phyloP scores from a whole-genome alignment of 2,888 invertebrate species.

The Dicyrtoma fusca region DNA sequence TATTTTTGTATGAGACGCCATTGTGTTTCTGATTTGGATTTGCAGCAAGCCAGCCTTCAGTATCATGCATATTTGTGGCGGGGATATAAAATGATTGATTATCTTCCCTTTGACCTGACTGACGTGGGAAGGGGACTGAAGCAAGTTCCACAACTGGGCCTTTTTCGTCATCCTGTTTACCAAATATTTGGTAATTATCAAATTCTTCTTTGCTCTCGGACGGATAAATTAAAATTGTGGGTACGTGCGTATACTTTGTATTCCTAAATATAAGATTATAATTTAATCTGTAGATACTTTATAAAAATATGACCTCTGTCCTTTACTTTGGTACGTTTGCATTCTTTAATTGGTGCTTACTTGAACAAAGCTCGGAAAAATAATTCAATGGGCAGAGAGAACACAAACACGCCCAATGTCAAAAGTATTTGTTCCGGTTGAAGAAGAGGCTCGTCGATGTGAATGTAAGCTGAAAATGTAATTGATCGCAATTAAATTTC shows the following conservation, averaged over 20 bases:
- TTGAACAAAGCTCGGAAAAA: not conserved
- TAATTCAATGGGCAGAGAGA: not conserved
- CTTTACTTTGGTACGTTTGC: too few relatives aligned
- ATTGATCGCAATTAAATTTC: too few relatives aligned
- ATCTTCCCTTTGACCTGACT: constrained; percentile 3
- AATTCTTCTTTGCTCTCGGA: not conserved
- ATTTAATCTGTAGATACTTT: too few relatives aligned
- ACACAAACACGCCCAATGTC: not conserved
- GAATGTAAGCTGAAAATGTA: not conserved
- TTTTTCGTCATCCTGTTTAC: constrained; percentile 1
- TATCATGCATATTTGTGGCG: not conserved
- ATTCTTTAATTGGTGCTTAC: not conserved
- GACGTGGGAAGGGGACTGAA: not conserved
- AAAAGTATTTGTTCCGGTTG: not conserved
- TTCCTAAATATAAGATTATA: too few relatives aligned
- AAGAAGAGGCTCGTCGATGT: not conserved
- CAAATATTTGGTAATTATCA: constrained; percentile 26
- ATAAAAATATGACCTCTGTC: too few relatives aligned
- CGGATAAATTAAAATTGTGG: constrained; percentile 11
- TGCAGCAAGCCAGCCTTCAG: constrained; percentile 19
- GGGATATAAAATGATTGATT: constrained; percentile 20
- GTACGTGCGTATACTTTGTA: not conserved
- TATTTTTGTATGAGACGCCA: too few relatives aligned
- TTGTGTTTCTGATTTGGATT: not conserved
- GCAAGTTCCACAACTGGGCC: constrained; percentile 2